phyloP scores from a whole-genome alignment of 2,113 vertebrate species.

The Gavialis gangeticus region DNA sequence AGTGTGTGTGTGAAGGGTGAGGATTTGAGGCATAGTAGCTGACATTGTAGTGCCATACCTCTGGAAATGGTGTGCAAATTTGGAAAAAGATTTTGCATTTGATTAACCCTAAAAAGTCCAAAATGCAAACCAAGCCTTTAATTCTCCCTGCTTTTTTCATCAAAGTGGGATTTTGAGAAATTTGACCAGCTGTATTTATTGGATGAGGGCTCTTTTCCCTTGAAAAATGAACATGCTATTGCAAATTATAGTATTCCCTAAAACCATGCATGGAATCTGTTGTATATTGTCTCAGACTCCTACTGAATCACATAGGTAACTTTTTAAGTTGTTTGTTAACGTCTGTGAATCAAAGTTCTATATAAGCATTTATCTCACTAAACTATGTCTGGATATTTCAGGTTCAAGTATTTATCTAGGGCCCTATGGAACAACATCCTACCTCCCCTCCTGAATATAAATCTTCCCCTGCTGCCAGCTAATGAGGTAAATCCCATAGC shows the following conservation, averaged over 20 bases:
- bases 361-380: background rate
- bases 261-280: background rate
- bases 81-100: fast-evolving
- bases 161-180: background rate
- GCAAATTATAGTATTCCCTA: background rate
- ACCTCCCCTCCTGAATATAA: background rate
- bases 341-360: background rate
- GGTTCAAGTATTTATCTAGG: too few relatives aligned
- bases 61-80: background rate
- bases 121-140: background rate
- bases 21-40: background rate
- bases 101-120: background rate
- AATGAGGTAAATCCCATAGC: background rate
- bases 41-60: background rate
- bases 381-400: too few relatives aligned
- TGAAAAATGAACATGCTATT: background rate
- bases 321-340: conserved; percentile 13
- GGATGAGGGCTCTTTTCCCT: background rate
- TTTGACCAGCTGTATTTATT: background rate
- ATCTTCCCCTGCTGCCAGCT: background rate
- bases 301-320: background rate
- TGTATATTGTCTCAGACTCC: background rate
- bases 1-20: background rate
- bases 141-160: background rate
- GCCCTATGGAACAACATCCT: background rate